Conservation (phyloP, 2,888 invertebrate species). For the Idaea biselata region DNA sequence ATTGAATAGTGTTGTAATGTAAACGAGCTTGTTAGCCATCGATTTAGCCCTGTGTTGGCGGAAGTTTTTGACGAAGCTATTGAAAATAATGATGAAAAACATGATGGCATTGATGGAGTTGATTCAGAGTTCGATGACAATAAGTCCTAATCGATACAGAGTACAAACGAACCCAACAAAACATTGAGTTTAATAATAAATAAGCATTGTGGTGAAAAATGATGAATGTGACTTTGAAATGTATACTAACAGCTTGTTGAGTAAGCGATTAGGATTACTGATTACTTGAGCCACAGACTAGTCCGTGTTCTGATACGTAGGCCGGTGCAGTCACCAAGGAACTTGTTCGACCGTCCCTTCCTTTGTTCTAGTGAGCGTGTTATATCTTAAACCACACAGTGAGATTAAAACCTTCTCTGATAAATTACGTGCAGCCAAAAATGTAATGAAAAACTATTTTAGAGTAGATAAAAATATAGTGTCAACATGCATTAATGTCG, state of each 20-base stretch:
- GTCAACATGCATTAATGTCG: slow-evolving; percentile 4
- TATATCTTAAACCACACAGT: too few relatives aligned
- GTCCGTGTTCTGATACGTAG: too few relatives aligned
- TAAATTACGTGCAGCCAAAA: too few relatives aligned
- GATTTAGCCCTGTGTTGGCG: not conserved
- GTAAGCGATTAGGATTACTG: not conserved
- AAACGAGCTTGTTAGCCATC: not conserved
- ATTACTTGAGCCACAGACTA: too few relatives aligned
- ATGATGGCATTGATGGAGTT: slow-evolving; percentile 21
- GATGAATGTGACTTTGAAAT: slow-evolving; percentile 46
- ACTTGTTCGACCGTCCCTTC: too few relatives aligned
- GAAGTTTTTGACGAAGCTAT: not conserved
- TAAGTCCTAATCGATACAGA: slow-evolving; percentile 14
- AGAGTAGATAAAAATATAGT: not conserved
- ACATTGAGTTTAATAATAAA: slow-evolving; percentile 31
- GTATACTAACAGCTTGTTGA: slow-evolving; percentile 32
- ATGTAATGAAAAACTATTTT: too few relatives aligned
- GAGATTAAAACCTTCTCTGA: too few relatives aligned
- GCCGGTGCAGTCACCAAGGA: too few relatives aligned
- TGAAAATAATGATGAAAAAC: not conserved
- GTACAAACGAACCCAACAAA: slow-evolving; percentile 26
- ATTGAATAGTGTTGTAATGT: slow-evolving; percentile 1
- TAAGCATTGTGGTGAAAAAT: slow-evolving; percentile 43
- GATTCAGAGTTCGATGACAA: slow-evolving; percentile 10
- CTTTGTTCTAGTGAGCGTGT: too few relatives aligned